Evolutionary conservation across 2,888 invertebrate species (phyloP).

Genomic region (Julus scanicus): DNA sequence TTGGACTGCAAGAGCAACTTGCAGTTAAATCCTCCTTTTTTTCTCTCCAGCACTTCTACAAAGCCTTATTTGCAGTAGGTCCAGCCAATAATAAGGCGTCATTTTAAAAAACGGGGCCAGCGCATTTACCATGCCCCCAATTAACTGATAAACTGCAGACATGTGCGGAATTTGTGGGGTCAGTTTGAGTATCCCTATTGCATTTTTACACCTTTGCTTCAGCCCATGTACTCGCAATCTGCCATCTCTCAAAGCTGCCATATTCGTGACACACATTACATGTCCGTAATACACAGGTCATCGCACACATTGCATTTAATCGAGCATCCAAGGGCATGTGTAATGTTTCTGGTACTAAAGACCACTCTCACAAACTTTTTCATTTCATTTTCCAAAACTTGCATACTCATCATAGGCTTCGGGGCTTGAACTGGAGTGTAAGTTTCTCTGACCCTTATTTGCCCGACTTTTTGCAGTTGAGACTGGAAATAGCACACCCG

Average conservation of each 20-base stretch:
- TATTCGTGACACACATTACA: neutral
- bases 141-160: too few species aligned
- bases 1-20: too few species aligned
- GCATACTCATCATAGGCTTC: neutral
- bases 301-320: neutral
- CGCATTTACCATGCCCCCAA: too few species aligned
- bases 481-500: constrained; percentile 71
- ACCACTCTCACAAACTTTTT: neutral
- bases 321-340: neutral
- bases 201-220: neutral
- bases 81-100: too few species aligned
- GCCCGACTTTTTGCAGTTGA: constrained; percentile 55
- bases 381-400: neutral
- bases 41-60: too few species aligned
- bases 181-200: neutral
- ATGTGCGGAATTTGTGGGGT: too few species aligned
- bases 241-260: neutral
- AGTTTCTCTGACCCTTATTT: neutral
- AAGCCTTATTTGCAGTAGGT: too few species aligned
- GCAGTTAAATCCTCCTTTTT: too few species aligned
- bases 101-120: too few species aligned
- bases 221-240: neutral
- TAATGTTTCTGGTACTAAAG: constrained; percentile 22
- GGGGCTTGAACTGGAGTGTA: neutral
- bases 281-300: neutral